Conservation (phyloP, 2,797 vertebrate genomes). For the Gymnocypris eckloni region DNA sequence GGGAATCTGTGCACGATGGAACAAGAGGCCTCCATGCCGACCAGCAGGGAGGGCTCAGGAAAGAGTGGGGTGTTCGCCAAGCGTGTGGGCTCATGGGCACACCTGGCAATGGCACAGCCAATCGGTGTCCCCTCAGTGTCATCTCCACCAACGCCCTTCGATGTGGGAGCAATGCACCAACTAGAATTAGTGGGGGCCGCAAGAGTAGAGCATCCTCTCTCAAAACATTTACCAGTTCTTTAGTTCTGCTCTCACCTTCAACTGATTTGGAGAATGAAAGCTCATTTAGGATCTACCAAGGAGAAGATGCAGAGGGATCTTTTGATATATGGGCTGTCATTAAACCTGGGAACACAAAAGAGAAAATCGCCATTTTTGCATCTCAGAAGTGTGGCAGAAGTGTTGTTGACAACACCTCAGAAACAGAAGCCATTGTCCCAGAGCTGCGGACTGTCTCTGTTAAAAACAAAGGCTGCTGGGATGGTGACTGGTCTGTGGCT, state of each 20-base stretch:
- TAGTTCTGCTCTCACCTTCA: conserved; percentile 58
- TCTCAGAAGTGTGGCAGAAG: conserved; percentile 76
- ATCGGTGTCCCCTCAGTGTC: conserved; percentile 77
- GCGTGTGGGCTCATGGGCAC: conserved; percentile 60
- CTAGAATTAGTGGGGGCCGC: conserved; percentile 60
- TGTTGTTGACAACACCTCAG: neutral
- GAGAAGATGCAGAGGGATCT: conserved; percentile 76
- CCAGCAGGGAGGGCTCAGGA: conserved; percentile 70
- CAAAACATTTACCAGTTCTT: conserved; percentile 58
- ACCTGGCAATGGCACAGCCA: conserved; percentile 66
- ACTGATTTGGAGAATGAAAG: conserved; percentile 59
- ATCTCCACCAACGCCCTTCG: conserved; percentile 84
- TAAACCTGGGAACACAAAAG: conserved; percentile 94
- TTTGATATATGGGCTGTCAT: conserved; percentile 92
- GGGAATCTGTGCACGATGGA: conserved; percentile 75
- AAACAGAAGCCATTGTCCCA: neutral
- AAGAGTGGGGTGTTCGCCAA: conserved; percentile 71
- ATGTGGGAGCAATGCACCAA: conserved; percentile 54
- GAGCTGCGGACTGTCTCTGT: conserved; percentile 68
- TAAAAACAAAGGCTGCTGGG: conserved; percentile 91
- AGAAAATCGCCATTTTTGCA: conserved; percentile 96
- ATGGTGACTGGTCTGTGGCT: conserved; percentile 83
- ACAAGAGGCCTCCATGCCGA: conserved; percentile 65
- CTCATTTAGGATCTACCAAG: conserved; percentile 75
- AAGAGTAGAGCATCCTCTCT: conserved; percentile 68